Evolutionary conservation across 1,140 invertebrate species (phyloP).

Genomic region (Drosophila busckii): DNA sequence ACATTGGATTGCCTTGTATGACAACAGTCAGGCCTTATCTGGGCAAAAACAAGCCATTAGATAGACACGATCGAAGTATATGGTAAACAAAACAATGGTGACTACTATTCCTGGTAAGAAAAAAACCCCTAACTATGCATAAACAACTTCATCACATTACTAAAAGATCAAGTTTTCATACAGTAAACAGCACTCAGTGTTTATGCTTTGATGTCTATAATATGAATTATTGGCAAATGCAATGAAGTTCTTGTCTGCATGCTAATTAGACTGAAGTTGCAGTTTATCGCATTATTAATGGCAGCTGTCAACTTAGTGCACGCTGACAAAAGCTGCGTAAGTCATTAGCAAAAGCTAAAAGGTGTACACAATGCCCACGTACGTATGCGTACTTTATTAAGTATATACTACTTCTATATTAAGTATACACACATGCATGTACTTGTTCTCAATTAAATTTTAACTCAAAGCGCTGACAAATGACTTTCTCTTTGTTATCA

Average conservation of each 20-base stretch:
- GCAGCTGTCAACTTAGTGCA: no score
- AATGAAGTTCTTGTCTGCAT: conserved; percentile 1
- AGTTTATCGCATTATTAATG: neutral
- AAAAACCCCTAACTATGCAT: conserved; percentile 3
- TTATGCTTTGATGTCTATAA: no score
- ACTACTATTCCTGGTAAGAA: neutral
- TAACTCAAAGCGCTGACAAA: neutral
- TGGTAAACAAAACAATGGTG: conserved; percentile 14
- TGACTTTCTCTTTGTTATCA: conserved; percentile 35
- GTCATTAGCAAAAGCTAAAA: neutral
- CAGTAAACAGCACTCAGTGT: no score
- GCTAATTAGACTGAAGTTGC: conserved; percentile 2
- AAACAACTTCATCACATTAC: no score
- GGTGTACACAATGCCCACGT: neutral
- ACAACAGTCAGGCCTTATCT: conserved; percentile 11
- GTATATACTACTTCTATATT: no score
- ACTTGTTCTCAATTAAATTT: conserved; percentile 8
- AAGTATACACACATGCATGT: neutral
- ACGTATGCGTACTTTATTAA: neutral
- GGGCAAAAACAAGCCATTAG: conserved; percentile 7
- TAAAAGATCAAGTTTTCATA: no score
- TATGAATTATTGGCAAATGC: neutral
- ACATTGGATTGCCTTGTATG: conserved; percentile 17
- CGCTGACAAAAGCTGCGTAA: conserved; percentile 2
- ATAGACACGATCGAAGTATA: conserved; percentile 12